Conservation (phyloP, 2,797 vertebrate genomes). For the Etheostoma perlongum region DNA sequence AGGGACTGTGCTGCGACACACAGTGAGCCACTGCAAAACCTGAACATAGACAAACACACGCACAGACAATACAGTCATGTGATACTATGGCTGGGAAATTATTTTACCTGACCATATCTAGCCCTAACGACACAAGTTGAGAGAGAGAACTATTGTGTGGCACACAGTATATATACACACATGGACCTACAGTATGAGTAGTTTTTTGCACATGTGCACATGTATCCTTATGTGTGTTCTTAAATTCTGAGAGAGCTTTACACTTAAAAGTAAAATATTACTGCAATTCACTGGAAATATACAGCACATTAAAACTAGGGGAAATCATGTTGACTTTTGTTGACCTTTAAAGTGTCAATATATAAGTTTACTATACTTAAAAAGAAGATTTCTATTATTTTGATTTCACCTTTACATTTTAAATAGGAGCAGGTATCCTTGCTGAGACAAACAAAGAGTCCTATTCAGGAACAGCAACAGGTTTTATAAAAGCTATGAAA, state of each 20-base stretch:
- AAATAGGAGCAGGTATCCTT: neutral
- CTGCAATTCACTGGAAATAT: neutral
- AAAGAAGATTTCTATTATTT: neutral
- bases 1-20: conserved; percentile 89
- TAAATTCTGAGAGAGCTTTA: neutral
- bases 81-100: conserved; percentile 8
- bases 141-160: conserved; percentile 4
- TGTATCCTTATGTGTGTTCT: neutral
- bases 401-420: neutral
- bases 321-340: neutral
- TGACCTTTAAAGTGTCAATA: neutral
- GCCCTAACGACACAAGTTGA: neutral
- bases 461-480: neutral
- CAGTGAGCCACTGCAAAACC: conserved; percentile 97
- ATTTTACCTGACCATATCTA: neutral
- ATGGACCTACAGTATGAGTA: neutral
- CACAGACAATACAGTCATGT: conserved; percentile 24
- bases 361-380: neutral
- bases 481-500: neutral
- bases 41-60: conserved; percentile 57
- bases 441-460: neutral
- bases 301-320: neutral
- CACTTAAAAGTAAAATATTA: neutral
- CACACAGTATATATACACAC: conserved; percentile 3
- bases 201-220: neutral